Percentiles rank a stretch among this genome's conserved stretches.
These are phyloP conservation scores for Sericinus montela DNA, from an alignment of 2,888 invertebrate species.

Conservation along the genomic window DNA sequence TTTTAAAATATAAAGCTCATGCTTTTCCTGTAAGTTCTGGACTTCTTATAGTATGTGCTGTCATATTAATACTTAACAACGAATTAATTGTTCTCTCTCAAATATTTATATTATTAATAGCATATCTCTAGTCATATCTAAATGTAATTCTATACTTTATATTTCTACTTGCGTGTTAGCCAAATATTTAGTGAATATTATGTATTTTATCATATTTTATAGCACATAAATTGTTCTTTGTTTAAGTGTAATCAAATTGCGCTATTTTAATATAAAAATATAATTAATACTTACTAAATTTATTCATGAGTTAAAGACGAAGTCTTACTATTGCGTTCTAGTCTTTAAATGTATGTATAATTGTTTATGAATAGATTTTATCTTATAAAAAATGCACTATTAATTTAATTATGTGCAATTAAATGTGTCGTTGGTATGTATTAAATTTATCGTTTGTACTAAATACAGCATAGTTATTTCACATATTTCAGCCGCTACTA, in stretches of 20 bases:
- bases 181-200: not conserved
- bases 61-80: constrained; percentile 44
- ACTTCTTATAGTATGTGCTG: constrained; percentile 46
- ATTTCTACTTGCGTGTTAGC: not conserved
- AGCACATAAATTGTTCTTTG: too few species aligned
- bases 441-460: constrained; percentile 3
- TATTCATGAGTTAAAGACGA: too few species aligned
- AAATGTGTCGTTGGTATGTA: constrained; percentile 7
- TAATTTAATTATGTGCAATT: not conserved
- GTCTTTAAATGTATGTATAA: too few species aligned
- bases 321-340: too few species aligned
- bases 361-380: too few species aligned
- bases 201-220: too few species aligned
- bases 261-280: too few species aligned
- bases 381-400: not conserved
- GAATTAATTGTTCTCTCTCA: constrained; percentile 48
- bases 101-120: constrained; percentile 52
- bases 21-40: constrained; percentile 42
- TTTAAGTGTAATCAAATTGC: too few species aligned
- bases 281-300: too few species aligned
- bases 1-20: constrained; percentile 44
- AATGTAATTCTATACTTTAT: constrained; percentile 35
- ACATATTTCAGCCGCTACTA: constrained; percentile 47
- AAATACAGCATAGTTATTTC: constrained; percentile 25
- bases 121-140: constrained; percentile 74